Base-by-base conservation (phyloP, 2,888 invertebrate genomes). In the Spilarctia lutea region DNA sequence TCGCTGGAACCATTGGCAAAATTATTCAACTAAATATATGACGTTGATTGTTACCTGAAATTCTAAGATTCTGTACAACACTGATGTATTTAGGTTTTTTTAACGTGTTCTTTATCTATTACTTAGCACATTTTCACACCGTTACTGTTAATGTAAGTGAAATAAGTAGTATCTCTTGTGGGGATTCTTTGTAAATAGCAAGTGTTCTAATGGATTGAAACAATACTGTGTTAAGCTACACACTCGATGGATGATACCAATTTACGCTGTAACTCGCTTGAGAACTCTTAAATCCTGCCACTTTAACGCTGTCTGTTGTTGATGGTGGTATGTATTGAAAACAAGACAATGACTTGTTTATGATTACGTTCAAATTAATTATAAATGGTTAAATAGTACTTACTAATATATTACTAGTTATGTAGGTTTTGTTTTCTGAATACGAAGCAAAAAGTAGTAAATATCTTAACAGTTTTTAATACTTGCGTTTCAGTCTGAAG, bases 171-270 rank as follows among this genome's bases (percentile, higher is more conserved):
- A 33, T 24, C 65, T 45, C 68, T 18, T 13, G 45, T 27, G 68
- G 42, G 39, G 48, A 30, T 68, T 33, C 20, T 35, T 69, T 69
- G 30, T 35, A 56, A 56, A 56, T 69, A 68, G 68, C 39, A 27
- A 30, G 48, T 7, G 45, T 20, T 20, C 33, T 68, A 68, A 73
- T 68, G 56, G 73, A 67, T 71, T 65, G 71, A 42, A 52, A 66
- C 27, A 60, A 39, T 66, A 35, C 27, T 16, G n/a, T 7, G 65
- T 45, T 30, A 65, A 48, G 65, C 18, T 66, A 35, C 35, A 30
- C 65, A 65, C 48, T 48, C 45, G 65, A 71, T 71, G 65, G 45
- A 33, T 71, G 71, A 65, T 65, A 48, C 33, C 48, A 71, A 30
- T 65, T 65, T 52, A 48, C 66, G 27, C 13, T 13, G 13, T 63